A percentile compares a stretch with the other conserved stretches of the same genome.
These are phyloP conservation scores for Serilophus lunatus DNA, from an alignment of 2,113 vertebrate genomes.

Conservation along the genomic window DNA sequence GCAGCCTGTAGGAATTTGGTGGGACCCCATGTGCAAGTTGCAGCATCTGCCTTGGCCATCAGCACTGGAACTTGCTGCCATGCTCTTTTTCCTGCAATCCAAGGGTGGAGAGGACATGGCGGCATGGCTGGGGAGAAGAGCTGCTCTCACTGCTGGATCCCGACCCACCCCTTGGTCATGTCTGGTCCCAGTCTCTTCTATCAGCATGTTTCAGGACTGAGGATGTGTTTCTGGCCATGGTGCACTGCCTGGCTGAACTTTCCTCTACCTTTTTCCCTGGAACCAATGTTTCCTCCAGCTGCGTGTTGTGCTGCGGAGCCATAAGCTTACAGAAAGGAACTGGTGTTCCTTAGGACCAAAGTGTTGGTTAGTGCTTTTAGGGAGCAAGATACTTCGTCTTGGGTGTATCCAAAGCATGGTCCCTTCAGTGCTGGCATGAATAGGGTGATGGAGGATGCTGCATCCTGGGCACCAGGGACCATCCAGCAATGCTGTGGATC, in stretches of 20 bases:
- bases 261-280: not conserved
- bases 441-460: not conserved
- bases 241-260: not conserved
- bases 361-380: not conserved
- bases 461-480: not conserved
- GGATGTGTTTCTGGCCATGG: not conserved
- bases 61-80: not conserved
- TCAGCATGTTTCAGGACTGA: not conserved
- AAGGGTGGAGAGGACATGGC: not conserved
- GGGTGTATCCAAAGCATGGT: not conserved
- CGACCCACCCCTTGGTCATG: not conserved
- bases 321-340: not conserved
- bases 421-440: not conserved
- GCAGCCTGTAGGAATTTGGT: not conserved
- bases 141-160: not conserved
- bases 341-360: not conserved
- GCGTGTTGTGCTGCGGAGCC: not conserved
- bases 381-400: not conserved
- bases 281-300: not conserved
- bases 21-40: not conserved
- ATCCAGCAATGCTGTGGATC: not conserved
- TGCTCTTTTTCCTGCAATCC: not conserved
- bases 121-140: not conserved
- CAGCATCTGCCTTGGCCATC: not conserved
- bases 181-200: not conserved